A percentile compares a stretch with the other conserved stretches of the same genome.
Conservation (phyloP, 2,797 vertebrate genomes). For the Hephaestus fuliginosus region DNA sequence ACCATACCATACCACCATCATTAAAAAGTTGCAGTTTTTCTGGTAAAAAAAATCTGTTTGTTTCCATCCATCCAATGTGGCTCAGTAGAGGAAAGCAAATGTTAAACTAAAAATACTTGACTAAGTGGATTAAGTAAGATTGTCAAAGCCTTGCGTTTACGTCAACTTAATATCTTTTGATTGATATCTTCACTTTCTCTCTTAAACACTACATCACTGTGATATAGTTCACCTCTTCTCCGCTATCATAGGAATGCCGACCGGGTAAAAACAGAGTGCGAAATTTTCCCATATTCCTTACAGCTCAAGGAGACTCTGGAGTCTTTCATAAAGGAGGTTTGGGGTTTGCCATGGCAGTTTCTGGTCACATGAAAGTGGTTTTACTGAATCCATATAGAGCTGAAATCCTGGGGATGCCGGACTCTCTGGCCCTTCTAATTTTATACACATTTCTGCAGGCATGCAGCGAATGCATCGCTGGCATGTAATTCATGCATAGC, state of each 20-base stretch:
- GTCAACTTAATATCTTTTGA: background rate
- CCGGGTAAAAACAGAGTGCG: slow-evolving; percentile 22
- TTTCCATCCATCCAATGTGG: background rate
- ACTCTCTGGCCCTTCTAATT: slow-evolving; percentile 48
- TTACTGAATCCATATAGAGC: slow-evolving; percentile 62
- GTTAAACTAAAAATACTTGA: slow-evolving; percentile 1
- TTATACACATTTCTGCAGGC: slow-evolving; percentile 47
- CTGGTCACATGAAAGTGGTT: slow-evolving; percentile 65
- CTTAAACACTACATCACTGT: background rate
- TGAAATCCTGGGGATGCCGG: slow-evolving; percentile 36
- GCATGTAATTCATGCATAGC: slow-evolving; percentile 9
- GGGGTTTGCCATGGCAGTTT: slow-evolving; percentile 47
- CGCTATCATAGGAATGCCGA: slow-evolving; percentile 20
- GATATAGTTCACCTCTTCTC: background rate
- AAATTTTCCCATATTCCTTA: slow-evolving; percentile 24
- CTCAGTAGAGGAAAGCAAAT: background rate
- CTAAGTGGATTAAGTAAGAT: background rate
- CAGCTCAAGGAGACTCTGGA: slow-evolving; percentile 14
- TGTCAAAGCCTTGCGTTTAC: background rate
- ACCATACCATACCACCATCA: too few relatives aligned
- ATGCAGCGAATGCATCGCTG: slow-evolving; percentile 40
- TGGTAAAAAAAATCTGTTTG: background rate
- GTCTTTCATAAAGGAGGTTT: slow-evolving; percentile 56
- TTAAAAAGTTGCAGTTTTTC: background rate
- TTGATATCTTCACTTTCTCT: background rate